Evolutionary conservation across 2,888 invertebrate genomes (phyloP).

Genomic region (Sialis lutaria): DNA sequence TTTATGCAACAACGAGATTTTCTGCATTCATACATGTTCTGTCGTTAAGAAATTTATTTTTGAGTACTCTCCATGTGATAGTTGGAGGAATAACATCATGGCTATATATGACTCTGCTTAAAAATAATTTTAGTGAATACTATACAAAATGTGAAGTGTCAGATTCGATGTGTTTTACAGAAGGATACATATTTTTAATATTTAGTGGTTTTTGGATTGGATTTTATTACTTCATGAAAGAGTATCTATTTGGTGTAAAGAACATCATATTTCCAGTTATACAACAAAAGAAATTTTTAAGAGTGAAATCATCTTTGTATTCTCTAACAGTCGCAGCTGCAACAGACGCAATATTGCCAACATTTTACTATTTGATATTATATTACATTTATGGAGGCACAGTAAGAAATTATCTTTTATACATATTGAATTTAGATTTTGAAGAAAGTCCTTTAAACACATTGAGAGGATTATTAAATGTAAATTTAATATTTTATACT

Average conservation of each 20-base stretch:
- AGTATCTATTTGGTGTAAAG: slow-evolving; percentile 33
- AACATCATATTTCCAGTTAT: slow-evolving; percentile 50
- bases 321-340: slow-evolving; percentile 39
- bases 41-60: slow-evolving; percentile 36
- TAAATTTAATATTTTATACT: slow-evolving; percentile 38
- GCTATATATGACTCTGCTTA: slow-evolving; percentile 47
- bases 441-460: slow-evolving; percentile 33
- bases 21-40: slow-evolving; percentile 43
- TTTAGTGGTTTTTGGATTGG: slow-evolving; percentile 53
- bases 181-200: slow-evolving; percentile 47
- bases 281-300: slow-evolving; percentile 48
- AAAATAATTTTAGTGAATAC: slow-evolving; percentile 35
- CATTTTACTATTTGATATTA: slow-evolving; percentile 36
- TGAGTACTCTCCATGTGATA: slow-evolving; percentile 37
- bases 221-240: slow-evolving; percentile 36
- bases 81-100: slow-evolving; percentile 51
- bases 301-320: slow-evolving; percentile 40
- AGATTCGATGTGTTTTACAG: slow-evolving; percentile 40
- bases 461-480: slow-evolving; percentile 27
- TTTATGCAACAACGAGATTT: slow-evolving; percentile 48
- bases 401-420: slow-evolving; percentile 31
- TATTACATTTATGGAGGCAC: slow-evolving; percentile 44
- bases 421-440: slow-evolving; percentile 32
- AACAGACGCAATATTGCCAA: slow-evolving; percentile 39
- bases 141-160: slow-evolving; percentile 28